Evolutionary conservation across 2,888 invertebrate genomes (phyloP), one percentile per base, ranked within the genome.

Genomic region (Apantesis nais): DNA sequence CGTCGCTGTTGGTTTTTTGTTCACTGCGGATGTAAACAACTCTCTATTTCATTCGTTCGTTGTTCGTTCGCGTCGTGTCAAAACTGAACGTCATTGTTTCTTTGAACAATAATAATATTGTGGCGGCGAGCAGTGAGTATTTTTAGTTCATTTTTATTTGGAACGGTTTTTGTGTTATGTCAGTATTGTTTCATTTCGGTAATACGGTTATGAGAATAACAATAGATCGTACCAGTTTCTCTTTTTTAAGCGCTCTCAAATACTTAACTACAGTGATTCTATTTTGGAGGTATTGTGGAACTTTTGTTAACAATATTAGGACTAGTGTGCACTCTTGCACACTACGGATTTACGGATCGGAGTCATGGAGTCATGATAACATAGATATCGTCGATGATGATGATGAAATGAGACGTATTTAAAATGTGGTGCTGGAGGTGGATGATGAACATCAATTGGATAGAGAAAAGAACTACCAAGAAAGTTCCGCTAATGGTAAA

Each of bases 1-100:
- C 29, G 25, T 55, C 74, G 16, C 19, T 39, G 63, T 63, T 75
- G 68, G 78, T 84, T 88, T 88, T 89, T 85, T 85, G 82, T 74
- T 72, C 82, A 76, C 80, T 72, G 70, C 86, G 86, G 89, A 88
- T 87, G 88, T 89, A 90, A 91, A 91, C 89, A 90, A 91, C 90
- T 91, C 90, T 91, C 90, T 88, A 88, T 90, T 91, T 91, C 90
- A 78, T 82, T 81, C 71, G 79, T 74, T 77, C 68, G 41, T 78
- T 69, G 78, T 74, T 77, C 70, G 66, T n/a, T 61, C 67, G 44
- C 29, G 58, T 66, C 39, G 66, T 79, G 75, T 78, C 78, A 80
- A 74, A 81, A 79, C 76, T 76, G 74, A 76, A 74, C 76, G 63
- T 61, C 71, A 73, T 72, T 62, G 67, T 66, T 67, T 65, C 31